Evolutionary conservation across 2,113 vertebrate genomes (phyloP).

Genomic region (Planiliza haematocheilus): DNA sequence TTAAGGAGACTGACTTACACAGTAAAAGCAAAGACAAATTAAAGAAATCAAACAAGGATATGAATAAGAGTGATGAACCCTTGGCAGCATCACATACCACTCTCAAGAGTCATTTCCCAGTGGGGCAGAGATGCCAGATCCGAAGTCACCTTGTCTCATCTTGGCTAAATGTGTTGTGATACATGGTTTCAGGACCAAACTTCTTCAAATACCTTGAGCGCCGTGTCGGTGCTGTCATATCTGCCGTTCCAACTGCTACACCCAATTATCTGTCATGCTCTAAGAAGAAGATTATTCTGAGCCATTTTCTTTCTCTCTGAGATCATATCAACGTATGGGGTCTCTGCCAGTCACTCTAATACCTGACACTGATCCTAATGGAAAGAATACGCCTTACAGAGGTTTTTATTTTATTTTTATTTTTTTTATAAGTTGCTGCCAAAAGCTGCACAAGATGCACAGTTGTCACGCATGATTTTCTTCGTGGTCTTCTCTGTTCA

Average conservation of each 20-base stretch:
- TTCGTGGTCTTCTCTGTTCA: conserved; percentile 7
- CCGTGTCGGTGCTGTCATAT: conserved; percentile 16
- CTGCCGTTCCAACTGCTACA: conserved; percentile 1
- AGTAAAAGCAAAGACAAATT: no score
- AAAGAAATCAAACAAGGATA: conserved; percentile 24
- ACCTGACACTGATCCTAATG: conserved; percentile 18
- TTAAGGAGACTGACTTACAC: conserved; percentile 15
- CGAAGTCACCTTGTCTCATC: conserved; percentile 62
- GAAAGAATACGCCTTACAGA: conserved; percentile 15
- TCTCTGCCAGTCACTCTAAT: background rate
- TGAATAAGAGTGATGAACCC: conserved; percentile 4
- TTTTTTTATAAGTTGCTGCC: background rate
- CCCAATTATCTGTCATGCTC: conserved; percentile 32
- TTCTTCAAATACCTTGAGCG: conserved; percentile 31
- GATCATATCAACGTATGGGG: background rate
- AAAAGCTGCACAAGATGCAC: conserved; percentile 2
- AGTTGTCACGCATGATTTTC: conserved; percentile 11
- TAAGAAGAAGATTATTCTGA: conserved; percentile 21
- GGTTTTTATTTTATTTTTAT: background rate
- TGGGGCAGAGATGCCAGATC: conserved; percentile 43
- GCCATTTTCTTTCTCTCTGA: background rate
- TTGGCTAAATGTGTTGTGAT: conserved; percentile 42
- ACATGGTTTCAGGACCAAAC: conserved; percentile 23
- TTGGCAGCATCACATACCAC: conserved; percentile 34
- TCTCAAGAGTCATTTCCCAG: conserved; percentile 23